Evolutionary conservation across 2,888 invertebrate genomes (phyloP).

Genomic region (Ectropis crepuscularia): DNA sequence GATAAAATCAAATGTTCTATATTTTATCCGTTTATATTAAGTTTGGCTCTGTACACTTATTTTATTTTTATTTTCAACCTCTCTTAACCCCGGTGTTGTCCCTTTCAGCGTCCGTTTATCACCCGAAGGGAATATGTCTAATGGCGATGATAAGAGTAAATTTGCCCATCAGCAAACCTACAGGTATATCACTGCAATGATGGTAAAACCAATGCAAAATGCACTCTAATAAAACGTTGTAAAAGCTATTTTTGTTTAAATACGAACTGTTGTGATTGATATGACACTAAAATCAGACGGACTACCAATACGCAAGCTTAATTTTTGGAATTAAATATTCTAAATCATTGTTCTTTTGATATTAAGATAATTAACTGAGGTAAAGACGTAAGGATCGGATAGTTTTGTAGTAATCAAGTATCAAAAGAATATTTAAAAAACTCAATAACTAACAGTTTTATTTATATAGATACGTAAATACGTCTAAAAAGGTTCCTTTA

Average conservation of each 20-base stretch:
- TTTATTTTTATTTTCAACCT: conserved; percentile 54
- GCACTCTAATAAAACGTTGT: conserved; percentile 16
- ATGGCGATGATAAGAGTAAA: conserved; percentile 88
- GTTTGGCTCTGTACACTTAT: conserved; percentile 32
- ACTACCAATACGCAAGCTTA: too few species aligned
- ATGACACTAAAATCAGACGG: too few species aligned
- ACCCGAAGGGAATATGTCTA: conserved; percentile 85
- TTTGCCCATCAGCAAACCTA: conserved; percentile 90
- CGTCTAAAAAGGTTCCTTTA: too few species aligned
- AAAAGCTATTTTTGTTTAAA: not conserved
- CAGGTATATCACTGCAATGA: conserved; percentile 82
- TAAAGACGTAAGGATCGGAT: too few species aligned
- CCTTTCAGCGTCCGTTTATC: conserved; percentile 86
- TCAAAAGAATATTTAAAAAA: too few species aligned
- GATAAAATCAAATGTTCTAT: too few species aligned
- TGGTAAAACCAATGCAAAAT: conserved; percentile 39
- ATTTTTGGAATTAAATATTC: too few species aligned
- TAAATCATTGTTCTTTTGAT: too few species aligned
- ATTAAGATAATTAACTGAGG: too few species aligned
- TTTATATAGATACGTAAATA: too few species aligned
- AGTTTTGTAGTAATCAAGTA: too few species aligned
- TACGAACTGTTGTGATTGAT: not conserved
- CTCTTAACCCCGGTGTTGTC: conserved; percentile 81
- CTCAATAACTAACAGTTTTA: too few species aligned
- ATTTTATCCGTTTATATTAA: not conserved